A percentile compares a stretch with the other conserved stretches of the same genome.
Conservation (phyloP, 2,113 vertebrate species). For the Rhinoptilus africanus region DNA sequence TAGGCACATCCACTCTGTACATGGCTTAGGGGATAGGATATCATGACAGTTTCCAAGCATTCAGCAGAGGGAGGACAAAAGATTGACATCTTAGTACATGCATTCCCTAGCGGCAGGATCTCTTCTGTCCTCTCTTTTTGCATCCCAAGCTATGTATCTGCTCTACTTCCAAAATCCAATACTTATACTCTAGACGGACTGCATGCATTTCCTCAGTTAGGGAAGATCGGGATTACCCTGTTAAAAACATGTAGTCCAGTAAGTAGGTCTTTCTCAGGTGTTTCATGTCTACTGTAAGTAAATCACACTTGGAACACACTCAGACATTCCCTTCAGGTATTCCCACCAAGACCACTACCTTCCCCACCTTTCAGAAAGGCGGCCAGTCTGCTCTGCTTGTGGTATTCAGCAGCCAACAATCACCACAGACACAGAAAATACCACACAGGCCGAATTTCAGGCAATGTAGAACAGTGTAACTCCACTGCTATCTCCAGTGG, state of each 20-base stretch:
- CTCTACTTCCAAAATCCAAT: background rate
- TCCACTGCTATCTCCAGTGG: background rate
- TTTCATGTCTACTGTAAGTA: background rate
- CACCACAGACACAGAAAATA: background rate
- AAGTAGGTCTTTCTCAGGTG: background rate
- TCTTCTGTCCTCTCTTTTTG: background rate
- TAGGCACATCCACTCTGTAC: background rate
- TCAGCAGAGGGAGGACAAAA: background rate
- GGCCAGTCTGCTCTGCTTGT: background rate
- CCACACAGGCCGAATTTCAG: background rate
- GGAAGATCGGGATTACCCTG: background rate
- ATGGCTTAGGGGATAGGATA: background rate
- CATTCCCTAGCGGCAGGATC: background rate
- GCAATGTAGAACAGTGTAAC: background rate
- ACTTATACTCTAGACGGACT: background rate
- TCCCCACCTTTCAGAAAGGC: background rate
- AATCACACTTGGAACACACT: background rate
- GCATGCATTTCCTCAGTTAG: background rate
- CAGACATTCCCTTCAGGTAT: background rate
- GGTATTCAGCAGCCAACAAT: background rate
- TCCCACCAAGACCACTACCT: background rate
- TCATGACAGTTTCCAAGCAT: background rate
- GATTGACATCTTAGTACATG: background rate
- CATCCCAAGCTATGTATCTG: background rate
- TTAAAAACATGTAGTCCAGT: background rate